phyloP scores from a whole-genome alignment of 2,888 invertebrate species.

The Cryptus viduatorius region DNA sequence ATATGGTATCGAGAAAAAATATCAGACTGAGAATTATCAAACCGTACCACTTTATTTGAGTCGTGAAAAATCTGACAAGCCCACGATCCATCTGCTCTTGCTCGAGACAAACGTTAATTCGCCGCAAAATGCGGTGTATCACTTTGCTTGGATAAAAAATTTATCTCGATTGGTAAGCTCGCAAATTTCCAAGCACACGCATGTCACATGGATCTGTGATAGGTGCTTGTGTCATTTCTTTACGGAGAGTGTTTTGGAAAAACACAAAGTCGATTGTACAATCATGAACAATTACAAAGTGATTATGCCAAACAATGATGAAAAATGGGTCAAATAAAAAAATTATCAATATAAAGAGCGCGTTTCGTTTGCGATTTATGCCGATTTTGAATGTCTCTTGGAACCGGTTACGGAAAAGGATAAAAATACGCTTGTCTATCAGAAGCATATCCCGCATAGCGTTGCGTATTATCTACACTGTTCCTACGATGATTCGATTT shows the following conservation, averaged over 20 bases:
- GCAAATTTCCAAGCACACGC: conserved; percentile 22
- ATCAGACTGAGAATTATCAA: not conserved
- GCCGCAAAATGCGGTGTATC: conserved; percentile 5
- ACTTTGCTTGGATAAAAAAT: conserved; percentile 63
- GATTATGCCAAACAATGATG: not conserved
- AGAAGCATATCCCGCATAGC: conserved; percentile 39
- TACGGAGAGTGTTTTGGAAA: not conserved
- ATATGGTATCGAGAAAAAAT: conserved; percentile 59
- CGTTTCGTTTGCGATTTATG: conserved; percentile 54
- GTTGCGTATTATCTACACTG: not conserved
- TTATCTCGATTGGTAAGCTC: conserved; percentile 56
- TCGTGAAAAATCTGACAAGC: conserved; percentile 4
- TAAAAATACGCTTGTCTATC: conserved; percentile 23
- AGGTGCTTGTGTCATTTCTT: conserved; percentile 24
- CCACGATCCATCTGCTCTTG: conserved; percentile 28
- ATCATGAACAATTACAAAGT: not conserved
- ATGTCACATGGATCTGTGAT: conserved; percentile 48
- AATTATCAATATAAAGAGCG: conserved; percentile 35
- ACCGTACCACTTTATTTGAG: conserved; percentile 28
- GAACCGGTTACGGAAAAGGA: conserved; percentile 17
- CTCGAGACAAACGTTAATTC: not conserved
- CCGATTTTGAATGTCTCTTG: conserved; percentile 59
- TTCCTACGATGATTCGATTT: not conserved
- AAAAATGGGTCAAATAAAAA: conserved; percentile 44
- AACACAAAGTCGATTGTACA: not conserved